These are phyloP conservation scores for Arothron firmamentum DNA, from an alignment of 2,113 vertebrate genomes.

Conservation along the genomic window DNA sequence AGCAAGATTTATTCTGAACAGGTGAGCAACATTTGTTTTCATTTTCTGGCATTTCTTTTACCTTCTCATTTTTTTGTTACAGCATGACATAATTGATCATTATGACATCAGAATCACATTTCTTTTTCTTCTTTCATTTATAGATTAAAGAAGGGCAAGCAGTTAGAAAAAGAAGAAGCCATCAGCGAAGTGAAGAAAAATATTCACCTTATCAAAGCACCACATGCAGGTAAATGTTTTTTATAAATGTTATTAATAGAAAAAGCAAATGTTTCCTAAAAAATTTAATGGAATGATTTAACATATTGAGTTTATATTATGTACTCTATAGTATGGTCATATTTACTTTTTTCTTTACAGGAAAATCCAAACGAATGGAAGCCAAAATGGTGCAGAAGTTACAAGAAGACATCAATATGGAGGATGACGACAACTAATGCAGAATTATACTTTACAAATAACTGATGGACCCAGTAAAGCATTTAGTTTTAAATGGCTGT, in stretches of 20 bases:
- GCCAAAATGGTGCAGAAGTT: slow-evolving; percentile 94
- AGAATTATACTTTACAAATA: slow-evolving; percentile 12
- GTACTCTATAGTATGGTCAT: not conserved
- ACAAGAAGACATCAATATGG: slow-evolving; percentile 89
- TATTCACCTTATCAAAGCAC: slow-evolving; percentile 92
- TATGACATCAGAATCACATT: not conserved
- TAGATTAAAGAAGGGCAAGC: slow-evolving; percentile 92
- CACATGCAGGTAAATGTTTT: slow-evolving; percentile 81
- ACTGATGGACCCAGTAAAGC: slow-evolving; percentile 1
- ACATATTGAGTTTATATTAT: not conserved
- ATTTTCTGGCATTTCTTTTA: not conserved
- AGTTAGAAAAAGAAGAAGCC: slow-evolving; percentile 87
- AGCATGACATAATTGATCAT: not conserved
- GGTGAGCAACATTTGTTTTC: slow-evolving; percentile 69
- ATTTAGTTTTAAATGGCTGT: not conserved
- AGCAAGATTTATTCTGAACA: slow-evolving; percentile 94
- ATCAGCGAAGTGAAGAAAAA: slow-evolving; percentile 95
- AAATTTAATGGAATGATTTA: not conserved
- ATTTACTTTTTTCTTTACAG: slow-evolving; percentile 61
- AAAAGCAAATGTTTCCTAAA: not conserved
- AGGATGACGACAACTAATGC: slow-evolving; percentile 62
- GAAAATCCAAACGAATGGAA: slow-evolving; percentile 86
- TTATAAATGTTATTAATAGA: not conserved
- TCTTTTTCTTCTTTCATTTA: not conserved
- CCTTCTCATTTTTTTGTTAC: no score